These are phyloP conservation scores for Oreotrochilus melanogaster DNA, from an alignment of 2,113 vertebrate genomes.

Conservation along the genomic window DNA sequence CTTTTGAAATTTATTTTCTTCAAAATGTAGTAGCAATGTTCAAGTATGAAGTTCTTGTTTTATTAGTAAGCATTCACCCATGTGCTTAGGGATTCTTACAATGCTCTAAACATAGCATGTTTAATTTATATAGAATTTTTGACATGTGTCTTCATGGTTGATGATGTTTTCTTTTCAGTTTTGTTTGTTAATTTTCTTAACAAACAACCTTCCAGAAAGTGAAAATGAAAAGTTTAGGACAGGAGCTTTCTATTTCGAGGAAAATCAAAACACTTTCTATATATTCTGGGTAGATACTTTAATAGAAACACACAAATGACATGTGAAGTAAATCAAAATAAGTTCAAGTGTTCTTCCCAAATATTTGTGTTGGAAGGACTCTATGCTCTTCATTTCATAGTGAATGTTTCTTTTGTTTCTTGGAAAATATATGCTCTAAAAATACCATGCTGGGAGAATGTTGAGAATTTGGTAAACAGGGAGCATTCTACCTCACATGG, in stretches of 20 bases:
- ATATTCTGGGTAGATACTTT: constrained; percentile 22
- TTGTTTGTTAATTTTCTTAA: background rate
- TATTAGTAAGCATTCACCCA: background rate
- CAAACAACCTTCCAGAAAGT: background rate
- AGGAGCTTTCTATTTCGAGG: constrained; percentile 26
- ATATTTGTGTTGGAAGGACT: constrained; percentile 62
- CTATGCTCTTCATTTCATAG: constrained; percentile 24
- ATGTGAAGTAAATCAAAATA: constrained; percentile 60
- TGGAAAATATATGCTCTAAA: constrained; percentile 56
- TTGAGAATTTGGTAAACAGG: constrained; percentile 1
- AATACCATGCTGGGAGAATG: constrained; percentile 43
- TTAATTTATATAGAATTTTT: background rate
- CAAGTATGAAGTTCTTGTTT: background rate
- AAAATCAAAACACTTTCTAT: background rate
- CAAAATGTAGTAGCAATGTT: background rate
- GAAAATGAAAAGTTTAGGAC: background rate
- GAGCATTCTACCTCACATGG: constrained; percentile 16
- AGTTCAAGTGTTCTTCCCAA: constrained; percentile 49
- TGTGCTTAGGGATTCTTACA: background rate
- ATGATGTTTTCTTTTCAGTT: background rate
- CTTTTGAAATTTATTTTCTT: background rate
- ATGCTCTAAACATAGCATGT: background rate
- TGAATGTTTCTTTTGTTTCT: constrained; percentile 57
- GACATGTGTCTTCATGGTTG: background rate
- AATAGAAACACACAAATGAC: constrained; percentile 5